phyloP scores from a whole-genome alignment of 1,140 invertebrate species.

The Tenebrio molitor region DNA sequence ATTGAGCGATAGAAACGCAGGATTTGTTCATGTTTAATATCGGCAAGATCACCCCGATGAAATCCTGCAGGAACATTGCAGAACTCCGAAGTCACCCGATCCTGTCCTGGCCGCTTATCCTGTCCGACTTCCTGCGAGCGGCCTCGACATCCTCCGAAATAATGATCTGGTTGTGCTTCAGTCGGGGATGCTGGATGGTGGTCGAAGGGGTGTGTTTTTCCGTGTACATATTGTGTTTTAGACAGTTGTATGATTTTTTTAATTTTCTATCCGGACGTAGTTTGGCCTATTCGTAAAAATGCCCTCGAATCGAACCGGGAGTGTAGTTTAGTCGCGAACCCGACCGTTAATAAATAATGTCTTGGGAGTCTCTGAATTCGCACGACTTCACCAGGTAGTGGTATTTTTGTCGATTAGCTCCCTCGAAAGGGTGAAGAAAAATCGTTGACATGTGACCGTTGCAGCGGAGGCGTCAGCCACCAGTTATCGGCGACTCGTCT shows the following conservation, averaged over 20 bases:
- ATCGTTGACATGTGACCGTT: conserved; percentile 13
- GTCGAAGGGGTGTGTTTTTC: conserved; percentile 42
- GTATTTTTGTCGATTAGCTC: conserved; percentile 1
- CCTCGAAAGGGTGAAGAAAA: background rate
- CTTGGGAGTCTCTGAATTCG: conserved; percentile 52
- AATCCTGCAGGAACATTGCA: too few species aligned
- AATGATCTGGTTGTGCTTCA: conserved; percentile 31
- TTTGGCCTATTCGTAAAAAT: too few species aligned
- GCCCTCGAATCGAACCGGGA: too few species aligned
- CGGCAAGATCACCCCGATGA: too few species aligned
- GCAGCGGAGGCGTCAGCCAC: conserved; percentile 70
- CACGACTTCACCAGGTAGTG: conserved; percentile 53
- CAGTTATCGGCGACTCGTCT: conserved; percentile 84
- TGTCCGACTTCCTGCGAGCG: conserved; percentile 20
- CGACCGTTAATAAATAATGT: conserved; percentile 48
- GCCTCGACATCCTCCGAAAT: conserved; percentile 18
- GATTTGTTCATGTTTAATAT: too few species aligned
- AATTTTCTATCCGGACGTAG: too few species aligned
- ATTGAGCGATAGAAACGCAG: too few species aligned
- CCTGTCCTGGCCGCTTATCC: conserved; percentile 1
- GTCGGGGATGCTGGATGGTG: conserved; percentile 42
- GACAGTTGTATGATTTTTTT: too few species aligned
- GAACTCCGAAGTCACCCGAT: conserved; percentile 14
- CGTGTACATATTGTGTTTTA: conserved; percentile 8
- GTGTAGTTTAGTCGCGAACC: background rate